Base-by-base conservation (phyloP, 1,140 invertebrate genomes). In the Pseudomyrmex pallidus region DNA sequence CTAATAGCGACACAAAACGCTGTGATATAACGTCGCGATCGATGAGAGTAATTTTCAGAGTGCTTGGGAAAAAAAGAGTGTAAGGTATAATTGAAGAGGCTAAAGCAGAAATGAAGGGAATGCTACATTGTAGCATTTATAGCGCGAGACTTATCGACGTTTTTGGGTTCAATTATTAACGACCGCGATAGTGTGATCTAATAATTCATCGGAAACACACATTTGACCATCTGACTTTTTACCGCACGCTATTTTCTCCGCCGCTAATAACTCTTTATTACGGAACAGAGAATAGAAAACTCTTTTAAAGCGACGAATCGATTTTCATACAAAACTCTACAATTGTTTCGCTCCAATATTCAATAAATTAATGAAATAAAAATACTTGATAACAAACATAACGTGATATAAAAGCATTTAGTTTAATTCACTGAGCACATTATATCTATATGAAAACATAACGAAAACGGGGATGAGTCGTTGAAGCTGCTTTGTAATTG, bases 21-120 rank as follows among this genome's bases (percentile, higher is more conserved):
- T 59, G 76, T 72, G 76, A 80, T 72, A 70, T 80, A 70, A 70
- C 70, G n/a, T 50, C 66, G 35, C 35, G 66, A 48, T 72, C 76
- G 76, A 80, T 80, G 44, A 13, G 44, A 22, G 61, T 59, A 70
- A 70, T 59, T 72, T 80, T 0, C 12, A 48, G 66, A 44, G 20
- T 59, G 66, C 54, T 59, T 17, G 67, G 46, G 17, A 70, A 59
- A 78, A 63, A 67, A 50, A 61, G 52, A 48, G 54, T 72, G 59
- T 72, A 72, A 70, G 46, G 44, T 54, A 80, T 70, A 80, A 80
- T 80, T 72, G 54, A 80, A 80, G 66, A 80, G 76, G 44, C 50
- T n/a, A 67, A 35, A 56, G 50, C 76, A 54, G 35, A 72, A 72
- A 70, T n/a, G 54, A 59, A 17, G n/a, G 12, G 20, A 25, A 35